Conservation (phyloP, 2,113 vertebrate species). For the Brachirus orientalis region DNA sequence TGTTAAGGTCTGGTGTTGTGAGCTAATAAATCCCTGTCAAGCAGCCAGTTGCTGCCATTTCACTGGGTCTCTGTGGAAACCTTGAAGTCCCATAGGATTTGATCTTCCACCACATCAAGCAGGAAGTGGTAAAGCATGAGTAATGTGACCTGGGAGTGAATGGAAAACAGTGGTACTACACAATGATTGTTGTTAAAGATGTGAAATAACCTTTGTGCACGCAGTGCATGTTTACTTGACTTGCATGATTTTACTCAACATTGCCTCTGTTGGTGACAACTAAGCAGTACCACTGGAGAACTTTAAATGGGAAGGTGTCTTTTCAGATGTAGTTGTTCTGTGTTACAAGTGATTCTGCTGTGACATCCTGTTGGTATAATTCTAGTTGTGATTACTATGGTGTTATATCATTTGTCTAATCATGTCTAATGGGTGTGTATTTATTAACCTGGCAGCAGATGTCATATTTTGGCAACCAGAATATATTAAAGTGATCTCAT, state of each 20-base stretch:
- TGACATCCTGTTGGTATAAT: neutral
- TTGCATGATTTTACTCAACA: neutral
- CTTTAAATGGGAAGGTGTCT: neutral
- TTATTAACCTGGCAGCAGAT: neutral
- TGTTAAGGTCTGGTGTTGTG: constrained; percentile 13
- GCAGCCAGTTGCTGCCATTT: constrained; percentile 25
- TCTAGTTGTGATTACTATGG: too few relatives aligned
- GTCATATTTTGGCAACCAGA: neutral
- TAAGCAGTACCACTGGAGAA: neutral
- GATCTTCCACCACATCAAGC: constrained; percentile 12
- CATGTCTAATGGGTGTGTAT: too few relatives aligned
- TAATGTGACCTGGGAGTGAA: constrained; percentile 29
- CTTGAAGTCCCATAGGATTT: constrained; percentile 11
- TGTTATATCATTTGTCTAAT: too few relatives aligned
- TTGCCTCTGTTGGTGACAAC: neutral
- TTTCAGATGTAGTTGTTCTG: too few relatives aligned
- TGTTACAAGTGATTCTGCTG: too few relatives aligned
- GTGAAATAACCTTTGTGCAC: neutral
- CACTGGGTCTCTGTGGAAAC: constrained; percentile 32
- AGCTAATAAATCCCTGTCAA: constrained; percentile 13
- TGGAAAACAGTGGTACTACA: neutral
- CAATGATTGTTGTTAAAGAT: constrained; percentile 24
- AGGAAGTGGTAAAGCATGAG: neutral
- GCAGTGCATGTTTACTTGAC: too few relatives aligned
- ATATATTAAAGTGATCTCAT: neutral